phyloP scores from a whole-genome alignment of 2,888 invertebrate species.

The Melolontha melolontha region DNA sequence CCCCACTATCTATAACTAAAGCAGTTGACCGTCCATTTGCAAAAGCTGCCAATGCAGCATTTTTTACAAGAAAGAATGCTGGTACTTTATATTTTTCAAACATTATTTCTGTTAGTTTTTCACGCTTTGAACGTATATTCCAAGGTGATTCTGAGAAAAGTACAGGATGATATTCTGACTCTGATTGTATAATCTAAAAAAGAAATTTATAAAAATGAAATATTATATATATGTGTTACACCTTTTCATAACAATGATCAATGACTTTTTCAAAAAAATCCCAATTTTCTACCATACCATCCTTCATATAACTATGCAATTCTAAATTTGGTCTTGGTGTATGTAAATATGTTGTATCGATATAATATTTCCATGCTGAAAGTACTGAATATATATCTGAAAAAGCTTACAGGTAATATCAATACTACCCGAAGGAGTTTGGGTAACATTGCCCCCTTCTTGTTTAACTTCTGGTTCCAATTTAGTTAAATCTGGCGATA shows the following conservation, averaged over 20 bases:
- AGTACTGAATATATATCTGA: constrained; percentile 34
- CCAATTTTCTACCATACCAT: constrained; percentile 99
- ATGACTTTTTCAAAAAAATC: constrained; percentile 96
- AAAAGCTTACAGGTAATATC: background rate
- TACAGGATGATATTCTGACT: constrained; percentile 95
- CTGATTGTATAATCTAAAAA: constrained; percentile 86
- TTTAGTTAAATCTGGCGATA: constrained; percentile 79
- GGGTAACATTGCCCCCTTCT: constrained; percentile 68
- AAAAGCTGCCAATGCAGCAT: constrained; percentile 97
- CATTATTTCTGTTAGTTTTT: constrained; percentile 95
- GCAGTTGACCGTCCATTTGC: constrained; percentile 93
- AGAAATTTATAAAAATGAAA: constrained; percentile 19
- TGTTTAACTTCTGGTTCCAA: constrained; percentile 82
- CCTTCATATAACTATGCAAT: constrained; percentile 93
- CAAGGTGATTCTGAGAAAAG: constrained; percentile 98
- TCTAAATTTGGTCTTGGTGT: constrained; percentile 93
- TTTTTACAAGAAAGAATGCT: constrained; percentile 97
- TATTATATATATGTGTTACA: constrained; percentile 50
- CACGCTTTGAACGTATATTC: constrained; percentile 92
- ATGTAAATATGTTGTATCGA: constrained; percentile 94
- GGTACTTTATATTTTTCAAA: constrained; percentile 99
- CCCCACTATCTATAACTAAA: constrained; percentile 89
- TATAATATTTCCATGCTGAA: constrained; percentile 77
- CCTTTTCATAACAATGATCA: constrained; percentile 93
- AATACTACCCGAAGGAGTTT: constrained; percentile 54